Percentiles rank a stretch among this genome's conserved stretches.
Evolutionary conservation across 2,113 vertebrate genomes (phyloP).

Genomic region (western clawed frog (Xenopus tropicalis)): UCB_Xtro_10.0 CM004443.2:116915001-116915500

Average conservation of each 20-base stretch:
- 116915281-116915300: neutral
- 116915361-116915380: neutral
- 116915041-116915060: neutral
- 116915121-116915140: neutral
- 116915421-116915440: neutral
- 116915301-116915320: neutral
- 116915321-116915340: neutral
- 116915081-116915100: neutral
- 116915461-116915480: neutral
- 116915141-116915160: neutral
- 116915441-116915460: neutral
- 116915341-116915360: no score
- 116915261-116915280: neutral
- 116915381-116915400: neutral
- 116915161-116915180: neutral
- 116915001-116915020: neutral
- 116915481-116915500: neutral
- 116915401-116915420: neutral
- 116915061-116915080: neutral
- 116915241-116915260: neutral
- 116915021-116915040: neutral
- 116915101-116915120: no score
- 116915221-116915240: neutral
- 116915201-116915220: neutral
- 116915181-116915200: neutral